Percentiles rank a stretch among this genome's conserved stretches.
Evolutionary conservation across 2,113 vertebrate genomes (phyloP).

Genomic region (Polyodon spathula): DNA sequence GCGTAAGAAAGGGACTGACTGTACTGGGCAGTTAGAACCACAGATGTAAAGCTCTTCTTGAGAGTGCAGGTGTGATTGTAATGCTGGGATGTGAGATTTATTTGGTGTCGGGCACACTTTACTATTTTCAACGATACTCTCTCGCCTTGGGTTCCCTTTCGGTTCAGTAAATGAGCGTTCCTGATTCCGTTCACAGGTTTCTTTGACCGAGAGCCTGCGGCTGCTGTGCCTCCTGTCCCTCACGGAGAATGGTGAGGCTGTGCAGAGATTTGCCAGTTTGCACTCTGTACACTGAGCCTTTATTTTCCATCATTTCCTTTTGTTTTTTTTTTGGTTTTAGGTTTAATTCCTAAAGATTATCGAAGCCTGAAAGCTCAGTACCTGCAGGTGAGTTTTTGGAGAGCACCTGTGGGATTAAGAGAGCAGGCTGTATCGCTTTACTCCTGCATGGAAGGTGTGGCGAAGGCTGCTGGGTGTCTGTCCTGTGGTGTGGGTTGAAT

Average conservation of each 20-base stretch:
- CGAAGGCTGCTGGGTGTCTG: too few species aligned
- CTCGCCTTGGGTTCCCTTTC: not conserved
- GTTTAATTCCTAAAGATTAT: conserved; percentile 82
- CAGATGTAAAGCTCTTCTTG: too few species aligned
- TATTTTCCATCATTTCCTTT: not conserved
- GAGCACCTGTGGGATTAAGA: not conserved
- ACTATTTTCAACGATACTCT: not conserved
- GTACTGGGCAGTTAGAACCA: too few species aligned
- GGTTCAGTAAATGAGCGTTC: not conserved
- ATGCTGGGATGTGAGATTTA: too few species aligned
- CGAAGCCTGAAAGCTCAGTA: conserved; percentile 87
- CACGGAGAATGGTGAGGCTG: conserved; percentile 78
- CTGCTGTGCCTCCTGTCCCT: conserved; percentile 87
- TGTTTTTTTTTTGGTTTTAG: conserved; percentile 39
- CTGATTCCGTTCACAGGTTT: conserved; percentile 56
- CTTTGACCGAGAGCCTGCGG: conserved; percentile 81
- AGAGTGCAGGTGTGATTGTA: too few species aligned
- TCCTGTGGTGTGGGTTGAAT: too few species aligned
- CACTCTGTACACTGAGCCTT: not conserved
- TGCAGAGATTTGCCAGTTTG: not conserved
- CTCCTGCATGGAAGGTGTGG: not conserved
- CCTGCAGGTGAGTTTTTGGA: conserved; percentile 67
- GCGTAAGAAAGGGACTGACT: too few species aligned
- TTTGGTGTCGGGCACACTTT: too few species aligned
- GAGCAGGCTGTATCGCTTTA: not conserved